Conservation (phyloP, 2,113 vertebrate genomes). For the Irena cyanogastra region DNA sequence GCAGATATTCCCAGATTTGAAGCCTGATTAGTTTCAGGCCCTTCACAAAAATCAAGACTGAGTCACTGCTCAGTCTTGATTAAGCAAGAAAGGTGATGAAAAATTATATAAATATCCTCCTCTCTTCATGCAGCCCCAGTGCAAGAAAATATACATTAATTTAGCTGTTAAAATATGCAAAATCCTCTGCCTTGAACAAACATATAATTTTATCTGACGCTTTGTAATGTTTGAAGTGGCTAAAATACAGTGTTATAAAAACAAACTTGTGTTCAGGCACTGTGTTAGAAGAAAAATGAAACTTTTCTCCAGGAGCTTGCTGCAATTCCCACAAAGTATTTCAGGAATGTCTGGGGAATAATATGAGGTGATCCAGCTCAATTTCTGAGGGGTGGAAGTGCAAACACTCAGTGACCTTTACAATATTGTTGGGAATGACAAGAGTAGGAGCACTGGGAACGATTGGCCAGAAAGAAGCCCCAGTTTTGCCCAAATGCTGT, state of each 20-base stretch:
- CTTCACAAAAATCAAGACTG: background rate
- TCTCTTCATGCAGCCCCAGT: background rate
- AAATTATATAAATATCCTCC: background rate
- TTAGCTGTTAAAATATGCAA: conserved; percentile 19
- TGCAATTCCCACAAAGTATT: background rate
- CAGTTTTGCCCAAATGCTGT: background rate
- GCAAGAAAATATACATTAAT: background rate
- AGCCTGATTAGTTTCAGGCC: background rate
- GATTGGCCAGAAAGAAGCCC: background rate
- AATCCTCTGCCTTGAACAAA: background rate
- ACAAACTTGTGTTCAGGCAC: background rate
- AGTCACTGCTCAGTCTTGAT: conserved; percentile 22
- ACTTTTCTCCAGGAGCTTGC: background rate
- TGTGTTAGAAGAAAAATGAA: background rate
- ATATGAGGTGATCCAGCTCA: background rate
- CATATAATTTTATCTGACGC: background rate
- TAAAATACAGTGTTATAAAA: background rate
- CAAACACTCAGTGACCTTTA: background rate
- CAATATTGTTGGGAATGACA: background rate
- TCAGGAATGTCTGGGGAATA: background rate
- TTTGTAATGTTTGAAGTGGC: background rate
- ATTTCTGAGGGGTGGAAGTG: background rate
- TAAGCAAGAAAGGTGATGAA: background rate
- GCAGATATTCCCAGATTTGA: background rate
- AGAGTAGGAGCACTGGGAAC: background rate